Conservation (phyloP, 2,797 vertebrate species). For the Diglossa cyanea region DNA sequence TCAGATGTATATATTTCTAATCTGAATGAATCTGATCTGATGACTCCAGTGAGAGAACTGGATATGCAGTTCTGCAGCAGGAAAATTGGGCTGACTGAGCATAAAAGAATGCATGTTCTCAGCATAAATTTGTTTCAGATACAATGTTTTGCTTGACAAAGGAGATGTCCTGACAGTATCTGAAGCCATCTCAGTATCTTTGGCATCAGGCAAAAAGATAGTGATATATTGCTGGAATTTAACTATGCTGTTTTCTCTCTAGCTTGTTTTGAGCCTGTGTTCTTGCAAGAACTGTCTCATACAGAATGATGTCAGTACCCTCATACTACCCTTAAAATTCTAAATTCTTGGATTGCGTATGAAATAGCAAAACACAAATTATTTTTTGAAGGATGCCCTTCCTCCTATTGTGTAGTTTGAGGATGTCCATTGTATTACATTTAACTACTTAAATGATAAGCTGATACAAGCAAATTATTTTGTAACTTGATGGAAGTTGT, state of each 20-base stretch:
- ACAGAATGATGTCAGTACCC: neutral
- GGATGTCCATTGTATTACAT: neutral
- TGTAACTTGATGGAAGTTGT: neutral
- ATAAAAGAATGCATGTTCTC: neutral
- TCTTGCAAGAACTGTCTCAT: neutral
- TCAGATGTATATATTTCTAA: neutral
- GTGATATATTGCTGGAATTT: neutral
- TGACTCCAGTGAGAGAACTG: neutral
- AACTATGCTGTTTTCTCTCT: neutral
- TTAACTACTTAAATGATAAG: neutral
- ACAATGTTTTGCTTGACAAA: neutral
- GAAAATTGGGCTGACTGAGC: neutral
- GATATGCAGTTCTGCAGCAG: neutral
- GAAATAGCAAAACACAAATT: neutral
- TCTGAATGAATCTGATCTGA: neutral
- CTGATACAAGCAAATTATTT: neutral
- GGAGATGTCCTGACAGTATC: neutral
- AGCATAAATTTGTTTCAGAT: neutral
- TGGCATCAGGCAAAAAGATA: neutral
- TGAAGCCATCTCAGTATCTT: neutral
- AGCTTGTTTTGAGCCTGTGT: neutral
- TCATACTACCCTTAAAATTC: neutral
- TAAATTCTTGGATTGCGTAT: neutral
- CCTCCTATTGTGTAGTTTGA: neutral
- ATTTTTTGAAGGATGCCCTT: neutral